Base-by-base conservation (phyloP, 1,140 invertebrate genomes). In the Aphaenogaster ashmeadi region DNA sequence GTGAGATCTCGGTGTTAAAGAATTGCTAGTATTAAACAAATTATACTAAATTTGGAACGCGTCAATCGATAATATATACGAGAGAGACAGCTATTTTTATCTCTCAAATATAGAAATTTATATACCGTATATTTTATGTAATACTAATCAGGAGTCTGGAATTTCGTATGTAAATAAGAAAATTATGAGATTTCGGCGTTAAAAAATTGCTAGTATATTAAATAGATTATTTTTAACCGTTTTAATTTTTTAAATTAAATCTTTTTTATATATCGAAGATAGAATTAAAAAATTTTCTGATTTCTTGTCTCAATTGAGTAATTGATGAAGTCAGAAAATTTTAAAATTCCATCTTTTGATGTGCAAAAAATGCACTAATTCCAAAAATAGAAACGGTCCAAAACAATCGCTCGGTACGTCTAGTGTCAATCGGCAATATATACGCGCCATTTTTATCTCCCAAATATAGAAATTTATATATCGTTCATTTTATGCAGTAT, bases 61-160 rank as follows among this genome's bases (percentile, higher is more conserved):
- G 27, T 27, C 27, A 27, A 27, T 27, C 27, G 27, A 27, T 27
- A 27, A 27, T 27, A 75, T 38, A 75, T 50, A 47, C 47, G 21
- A 52, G 15, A 27, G 27, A 27, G 0, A 27, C 27, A 27, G 27
- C 11, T 2, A 44, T 3, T 56, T 38, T 71, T 18, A 44, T 56
- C 38, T 81, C 3, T 33, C 21, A 71, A 72, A 72, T 41, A 15
- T 33, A 36, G 21, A 72, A 36, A 36, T 72, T 52, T 72, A n/a
- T 27, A 50, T 72, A 9, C 27, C 2, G 2, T 0, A 27, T 6
- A 72, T 52, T 72, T 52, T 18, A 52, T 52, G 44, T 47, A 50
- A 33, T 1, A 15, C 3, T 33, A 52, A 33, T 72, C 11, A 54
- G 38, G 38, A 69, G 21, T 54, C 33, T 27, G 38, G 60, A 52